phyloP scores from a whole-genome alignment of 2,797 vertebrate species.

The Pseudocheirus occidentalis region DNA sequence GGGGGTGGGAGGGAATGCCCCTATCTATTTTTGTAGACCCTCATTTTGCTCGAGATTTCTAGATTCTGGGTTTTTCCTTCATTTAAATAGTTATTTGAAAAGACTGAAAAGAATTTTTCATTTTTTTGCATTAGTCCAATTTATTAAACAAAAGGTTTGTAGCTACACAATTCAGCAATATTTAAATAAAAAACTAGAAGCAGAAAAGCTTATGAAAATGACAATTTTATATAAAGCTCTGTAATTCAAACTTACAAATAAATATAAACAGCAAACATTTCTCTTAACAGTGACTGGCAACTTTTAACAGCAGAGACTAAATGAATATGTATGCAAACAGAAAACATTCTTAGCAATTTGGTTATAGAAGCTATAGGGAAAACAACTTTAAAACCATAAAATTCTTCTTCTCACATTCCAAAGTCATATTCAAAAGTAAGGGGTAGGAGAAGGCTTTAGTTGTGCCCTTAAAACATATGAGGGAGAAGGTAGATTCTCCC shows the following conservation, averaged over 20 bases:
- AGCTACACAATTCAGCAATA: slow-evolving; percentile 41
- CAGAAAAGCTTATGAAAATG: slow-evolving; percentile 65
- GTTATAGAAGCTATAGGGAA: slow-evolving; percentile 48
- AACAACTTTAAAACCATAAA: slow-evolving; percentile 17
- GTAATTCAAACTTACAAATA: slow-evolving; percentile 58
- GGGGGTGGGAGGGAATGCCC: not conserved
- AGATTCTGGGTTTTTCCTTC: slow-evolving; percentile 13
- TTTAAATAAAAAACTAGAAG: slow-evolving; percentile 67
- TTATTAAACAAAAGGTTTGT: slow-evolving; percentile 74
- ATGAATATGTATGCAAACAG: slow-evolving; percentile 26
- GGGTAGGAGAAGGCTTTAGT: too few species aligned
- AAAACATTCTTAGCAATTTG: slow-evolving; percentile 27
- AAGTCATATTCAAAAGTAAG: slow-evolving; percentile 1
- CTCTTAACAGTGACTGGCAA: slow-evolving; percentile 38
- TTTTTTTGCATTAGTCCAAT: slow-evolving; percentile 53
- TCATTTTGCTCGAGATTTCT: not conserved
- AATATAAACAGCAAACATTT: slow-evolving; percentile 55
- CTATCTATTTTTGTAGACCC: not conserved
- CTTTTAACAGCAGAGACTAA: slow-evolving; percentile 29
- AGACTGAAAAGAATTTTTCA: slow-evolving; percentile 25
- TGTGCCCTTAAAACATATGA: not conserved
- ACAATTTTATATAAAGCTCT: slow-evolving; percentile 39
- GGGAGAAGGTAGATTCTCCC: not conserved
- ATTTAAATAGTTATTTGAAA: slow-evolving; percentile 55
- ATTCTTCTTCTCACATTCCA: slow-evolving; percentile 33